A percentile compares a stretch with the other conserved stretches of the same genome.
phyloP scores from a whole-genome alignment of 2,113 vertebrate genomes.

The human (Homo sapiens) region DNA sequence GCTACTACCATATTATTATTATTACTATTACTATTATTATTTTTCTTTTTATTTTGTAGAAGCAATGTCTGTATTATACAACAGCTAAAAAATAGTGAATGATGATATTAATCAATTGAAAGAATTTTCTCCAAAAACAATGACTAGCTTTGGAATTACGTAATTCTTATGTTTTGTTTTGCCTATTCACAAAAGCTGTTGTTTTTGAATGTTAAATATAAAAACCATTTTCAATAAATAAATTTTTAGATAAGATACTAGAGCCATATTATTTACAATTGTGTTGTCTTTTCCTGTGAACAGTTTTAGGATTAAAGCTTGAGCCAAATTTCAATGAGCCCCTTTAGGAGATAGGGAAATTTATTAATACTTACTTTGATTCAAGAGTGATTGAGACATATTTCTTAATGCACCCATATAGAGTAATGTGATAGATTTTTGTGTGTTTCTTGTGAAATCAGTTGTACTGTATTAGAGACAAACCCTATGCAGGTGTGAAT shows the following conservation, averaged over 20 bases:
- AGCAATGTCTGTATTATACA: not conserved
- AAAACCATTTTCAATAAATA: not conserved
- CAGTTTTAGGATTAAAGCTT: not conserved
- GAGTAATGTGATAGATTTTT: not conserved
- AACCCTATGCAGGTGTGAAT: not conserved
- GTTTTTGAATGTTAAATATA: not conserved
- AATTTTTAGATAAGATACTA: not conserved
- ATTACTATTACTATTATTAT: not conserved
- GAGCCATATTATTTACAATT: not conserved
- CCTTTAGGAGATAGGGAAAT: not conserved
- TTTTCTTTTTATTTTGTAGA: not conserved
- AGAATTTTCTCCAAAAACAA: not conserved
- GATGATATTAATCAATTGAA: not conserved
- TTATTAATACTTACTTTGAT: constrained; percentile 23
- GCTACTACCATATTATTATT: not conserved
- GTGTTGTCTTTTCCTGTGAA: not conserved
- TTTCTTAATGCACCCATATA: not conserved
- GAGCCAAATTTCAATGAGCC: not conserved
- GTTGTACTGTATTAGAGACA: not conserved
- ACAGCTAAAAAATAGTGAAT: constrained; percentile 2
- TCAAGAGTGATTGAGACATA: not conserved
- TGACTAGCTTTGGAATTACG: not conserved
- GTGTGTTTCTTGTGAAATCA: not conserved
- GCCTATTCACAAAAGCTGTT: not conserved
- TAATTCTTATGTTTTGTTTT: not conserved